These are phyloP conservation scores for Aporophyla lueneburgensis DNA, from an alignment of 2,888 invertebrate genomes.

Conservation along the genomic window DNA sequence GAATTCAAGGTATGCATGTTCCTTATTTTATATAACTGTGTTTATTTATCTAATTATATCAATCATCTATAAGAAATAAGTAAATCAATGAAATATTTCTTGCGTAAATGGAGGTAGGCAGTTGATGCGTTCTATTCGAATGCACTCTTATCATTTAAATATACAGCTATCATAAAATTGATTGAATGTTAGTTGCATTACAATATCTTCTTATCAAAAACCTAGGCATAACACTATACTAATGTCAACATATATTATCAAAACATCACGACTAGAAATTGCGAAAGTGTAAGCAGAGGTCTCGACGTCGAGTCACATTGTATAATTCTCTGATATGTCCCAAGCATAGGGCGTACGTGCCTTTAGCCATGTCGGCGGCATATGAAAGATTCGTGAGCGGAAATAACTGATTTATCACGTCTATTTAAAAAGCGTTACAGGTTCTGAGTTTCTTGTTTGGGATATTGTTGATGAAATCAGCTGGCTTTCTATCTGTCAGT, in stretches of 20 bases:
- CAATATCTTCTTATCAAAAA: neutral
- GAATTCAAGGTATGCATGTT: constrained; percentile 61
- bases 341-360: constrained; percentile 1
- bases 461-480: no score
- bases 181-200: neutral
- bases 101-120: constrained; percentile 40
- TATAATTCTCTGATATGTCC: neutral
- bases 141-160: constrained; percentile 26
- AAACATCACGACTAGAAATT: neutral
- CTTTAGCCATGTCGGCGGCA: neutral
- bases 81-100: neutral
- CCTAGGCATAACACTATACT: neutral
- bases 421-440: neutral
- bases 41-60: no score
- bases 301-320: neutral
- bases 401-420: neutral
- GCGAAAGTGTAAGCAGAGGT: neutral
- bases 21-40: constrained; percentile 14
- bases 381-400: neutral
- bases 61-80: neutral
- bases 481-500: no score
- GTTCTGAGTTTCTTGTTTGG: no score
- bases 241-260: neutral
- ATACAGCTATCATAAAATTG: neutral
- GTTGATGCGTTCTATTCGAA: constrained; percentile 1